These are phyloP conservation scores for Diplosoma virens DNA, from an alignment of 23 tunicate species.

Conservation along the genomic window DNA sequence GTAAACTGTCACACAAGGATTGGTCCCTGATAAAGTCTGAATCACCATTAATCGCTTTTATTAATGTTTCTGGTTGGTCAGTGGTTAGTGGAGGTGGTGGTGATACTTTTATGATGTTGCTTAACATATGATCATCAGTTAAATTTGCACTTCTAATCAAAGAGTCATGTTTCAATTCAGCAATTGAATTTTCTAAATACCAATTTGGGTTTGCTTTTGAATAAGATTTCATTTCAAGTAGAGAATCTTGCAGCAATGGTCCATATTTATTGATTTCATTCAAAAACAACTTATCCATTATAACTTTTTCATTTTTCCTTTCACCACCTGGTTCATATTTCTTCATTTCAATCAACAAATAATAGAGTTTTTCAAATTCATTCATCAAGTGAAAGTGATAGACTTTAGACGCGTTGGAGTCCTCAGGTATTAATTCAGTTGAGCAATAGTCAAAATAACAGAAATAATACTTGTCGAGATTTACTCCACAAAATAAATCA, in stretches of 20 bases:
- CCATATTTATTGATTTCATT: conserved; percentile 39
- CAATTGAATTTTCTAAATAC: conserved; percentile 17
- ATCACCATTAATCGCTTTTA: too few species aligned
- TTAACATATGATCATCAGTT: too few species aligned
- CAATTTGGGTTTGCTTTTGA: conserved; percentile 33
- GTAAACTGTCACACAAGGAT: too few species aligned
- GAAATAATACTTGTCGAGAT: conserved; percentile 39
- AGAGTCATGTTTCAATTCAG: too few species aligned
- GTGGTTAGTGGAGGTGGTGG: too few species aligned
- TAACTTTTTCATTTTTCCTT: background rate
- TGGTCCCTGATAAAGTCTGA: too few species aligned
- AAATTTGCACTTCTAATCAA: too few species aligned
- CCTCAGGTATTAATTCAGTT: conserved; percentile 20
- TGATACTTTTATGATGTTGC: too few species aligned
- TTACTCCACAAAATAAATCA: conserved; percentile 27
- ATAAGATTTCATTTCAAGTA: conserved; percentile 26
- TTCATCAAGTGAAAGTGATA: conserved; percentile 45
- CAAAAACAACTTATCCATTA: conserved; percentile 22
- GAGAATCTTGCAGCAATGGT: conserved; percentile 6
- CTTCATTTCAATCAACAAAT: conserved; percentile 28
- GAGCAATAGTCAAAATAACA: conserved; percentile 61
- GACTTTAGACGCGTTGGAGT: background rate
- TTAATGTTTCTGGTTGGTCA: too few species aligned
- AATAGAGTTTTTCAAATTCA: conserved; percentile 52
- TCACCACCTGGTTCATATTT: conserved; percentile 26